Conservation (phyloP, 2,888 invertebrate species). For the Scaeva pyrastri region DNA sequence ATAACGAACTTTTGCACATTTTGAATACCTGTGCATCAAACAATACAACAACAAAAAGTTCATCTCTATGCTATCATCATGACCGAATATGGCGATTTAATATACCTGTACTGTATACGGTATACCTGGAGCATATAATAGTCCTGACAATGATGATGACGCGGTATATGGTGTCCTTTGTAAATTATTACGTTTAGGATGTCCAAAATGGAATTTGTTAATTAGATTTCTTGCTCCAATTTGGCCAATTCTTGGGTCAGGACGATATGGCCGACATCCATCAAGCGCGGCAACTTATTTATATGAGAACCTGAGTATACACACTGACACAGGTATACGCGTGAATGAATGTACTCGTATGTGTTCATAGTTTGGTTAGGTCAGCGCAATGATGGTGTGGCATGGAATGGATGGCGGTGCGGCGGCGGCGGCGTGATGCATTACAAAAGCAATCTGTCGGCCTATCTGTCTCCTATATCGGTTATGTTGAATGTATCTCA, state of each 20-base stretch:
- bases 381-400: too few relatives aligned
- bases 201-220: conserved; percentile 72
- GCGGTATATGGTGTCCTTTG: conserved; percentile 41
- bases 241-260: conserved; percentile 65
- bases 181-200: conserved; percentile 63
- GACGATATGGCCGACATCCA: conserved; percentile 25
- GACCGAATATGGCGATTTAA: neutral
- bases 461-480: conserved; percentile 56
- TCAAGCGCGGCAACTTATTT: conserved; percentile 25
- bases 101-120: too few relatives aligned
- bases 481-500: conserved; percentile 27
- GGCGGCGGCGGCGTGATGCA: conserved; percentile 38
- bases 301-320: neutral
- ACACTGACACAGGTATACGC: too few relatives aligned
- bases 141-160: neutral
- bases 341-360: too few relatives aligned
- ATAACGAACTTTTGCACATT: conserved; percentile 4
- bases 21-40: neutral
- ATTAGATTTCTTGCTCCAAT: conserved; percentile 75
- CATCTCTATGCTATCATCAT: too few relatives aligned
- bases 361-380: conserved; percentile 13
- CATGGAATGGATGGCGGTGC: too few relatives aligned
- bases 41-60: neutral
- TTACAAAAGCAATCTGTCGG: conserved; percentile 66
- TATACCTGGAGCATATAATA: neutral